A percentile compares a stretch with the other conserved stretches of the same genome.
Evolutionary conservation across 2,888 invertebrate species (phyloP).

Genomic region (Lypha dubia): DNA sequence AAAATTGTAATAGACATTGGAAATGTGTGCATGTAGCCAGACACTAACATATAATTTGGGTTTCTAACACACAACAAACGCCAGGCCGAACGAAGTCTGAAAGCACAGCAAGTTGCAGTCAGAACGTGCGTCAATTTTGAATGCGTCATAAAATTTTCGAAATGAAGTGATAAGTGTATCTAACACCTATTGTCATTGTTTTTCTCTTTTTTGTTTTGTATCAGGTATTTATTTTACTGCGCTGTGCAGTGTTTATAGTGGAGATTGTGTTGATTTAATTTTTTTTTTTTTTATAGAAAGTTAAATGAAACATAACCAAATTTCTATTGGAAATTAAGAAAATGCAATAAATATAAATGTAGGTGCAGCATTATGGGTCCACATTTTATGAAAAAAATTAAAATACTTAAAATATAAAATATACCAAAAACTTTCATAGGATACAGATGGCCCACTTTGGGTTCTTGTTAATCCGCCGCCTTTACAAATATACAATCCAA

Average conservation of each 20-base stretch:
- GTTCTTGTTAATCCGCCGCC: too few species aligned
- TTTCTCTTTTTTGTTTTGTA: conserved; percentile 34
- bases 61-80: neutral
- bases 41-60: neutral
- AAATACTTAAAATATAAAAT: neutral
- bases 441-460: too few species aligned
- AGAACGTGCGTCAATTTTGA: conserved; percentile 58
- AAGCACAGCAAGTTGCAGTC: conserved; percentile 38
- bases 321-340: neutral
- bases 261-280: neutral
- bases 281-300: conserved; percentile 8
- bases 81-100: conserved; percentile 4
- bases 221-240: conserved; percentile 16
- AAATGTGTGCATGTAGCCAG: conserved; percentile 13
- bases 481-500: too few species aligned
- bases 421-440: neutral
- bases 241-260: neutral
- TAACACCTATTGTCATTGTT: conserved; percentile 48
- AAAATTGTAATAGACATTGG: neutral
- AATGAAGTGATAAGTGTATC: conserved; percentile 67
- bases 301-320: conserved; percentile 42
- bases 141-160: conserved; percentile 67
- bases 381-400: neutral
- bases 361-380: neutral
- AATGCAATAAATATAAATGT: neutral